A percentile compares a stretch with the other conserved stretches of the same genome.
phyloP scores from a whole-genome alignment of 2,888 invertebrate species.

The Cryptocephalus moraei region DNA sequence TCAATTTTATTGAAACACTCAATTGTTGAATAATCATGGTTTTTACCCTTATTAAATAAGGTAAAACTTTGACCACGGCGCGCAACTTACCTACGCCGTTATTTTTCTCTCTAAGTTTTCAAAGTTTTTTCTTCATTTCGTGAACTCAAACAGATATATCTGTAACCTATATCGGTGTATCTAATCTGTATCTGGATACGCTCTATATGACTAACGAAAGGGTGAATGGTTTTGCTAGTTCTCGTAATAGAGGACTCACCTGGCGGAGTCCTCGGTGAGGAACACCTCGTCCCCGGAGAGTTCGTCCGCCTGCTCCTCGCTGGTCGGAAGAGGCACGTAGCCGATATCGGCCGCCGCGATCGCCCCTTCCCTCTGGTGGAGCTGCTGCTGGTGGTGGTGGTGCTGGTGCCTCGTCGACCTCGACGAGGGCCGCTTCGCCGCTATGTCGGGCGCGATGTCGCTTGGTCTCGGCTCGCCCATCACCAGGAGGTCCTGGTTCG shows the following conservation, averaged over 20 bases:
- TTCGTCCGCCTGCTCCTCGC: constrained; percentile 28
- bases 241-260: constrained; percentile 3
- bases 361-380: constrained; percentile 6
- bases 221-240: background rate
- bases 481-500: constrained; percentile 52
- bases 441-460: constrained; percentile 51
- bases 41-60: too few species aligned
- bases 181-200: too few species aligned
- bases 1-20: too few species aligned
- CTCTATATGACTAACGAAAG: too few species aligned
- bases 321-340: constrained; percentile 29
- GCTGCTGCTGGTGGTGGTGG: constrained; percentile 10
- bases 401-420: constrained; percentile 28
- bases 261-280: constrained; percentile 41
- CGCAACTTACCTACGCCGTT: too few species aligned
- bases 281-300: constrained; percentile 45
- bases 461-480: constrained; percentile 60
- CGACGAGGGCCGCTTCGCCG: constrained; percentile 31
- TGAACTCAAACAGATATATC: too few species aligned
- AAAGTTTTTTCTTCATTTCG: too few species aligned
- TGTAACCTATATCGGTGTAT: too few species aligned
- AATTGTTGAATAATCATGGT: too few species aligned
- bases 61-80: too few species aligned
- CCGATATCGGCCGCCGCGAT: constrained; percentile 22
- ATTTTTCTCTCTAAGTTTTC: too few species aligned